Percentiles rank a stretch among this genome's conserved stretches.
These are phyloP conservation scores for Therioaphis trifolii DNA, from an alignment of 2,888 invertebrate species.

Conservation along the genomic window DNA sequence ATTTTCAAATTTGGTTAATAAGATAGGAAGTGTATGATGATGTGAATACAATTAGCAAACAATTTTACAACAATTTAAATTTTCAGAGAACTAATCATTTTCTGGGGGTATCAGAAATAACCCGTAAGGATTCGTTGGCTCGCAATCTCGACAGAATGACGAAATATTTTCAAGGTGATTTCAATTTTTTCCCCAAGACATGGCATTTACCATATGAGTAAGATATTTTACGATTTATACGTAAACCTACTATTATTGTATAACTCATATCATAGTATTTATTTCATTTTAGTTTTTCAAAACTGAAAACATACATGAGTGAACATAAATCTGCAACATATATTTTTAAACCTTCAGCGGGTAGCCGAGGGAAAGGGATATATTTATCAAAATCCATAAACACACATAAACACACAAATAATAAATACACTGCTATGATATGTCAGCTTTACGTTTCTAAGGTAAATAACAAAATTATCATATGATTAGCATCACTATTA, in stretches of 20 bases:
- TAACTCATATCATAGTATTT: too few species aligned
- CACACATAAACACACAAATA: too few species aligned
- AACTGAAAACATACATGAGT: slow-evolving; percentile 13
- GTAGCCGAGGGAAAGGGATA: slow-evolving; percentile 91
- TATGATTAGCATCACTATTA: not conserved
- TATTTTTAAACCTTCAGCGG: slow-evolving; percentile 91
- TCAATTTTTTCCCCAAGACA: slow-evolving; percentile 91
- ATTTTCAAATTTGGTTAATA: too few species aligned
- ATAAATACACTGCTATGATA: too few species aligned
- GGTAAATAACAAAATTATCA: not conserved
- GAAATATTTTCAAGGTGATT: slow-evolving; percentile 87
- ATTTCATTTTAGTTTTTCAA: too few species aligned
- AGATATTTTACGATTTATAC: too few species aligned
- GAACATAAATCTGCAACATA: slow-evolving; percentile 76
- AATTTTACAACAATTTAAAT: too few species aligned
- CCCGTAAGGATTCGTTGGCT: slow-evolving; percentile 88
- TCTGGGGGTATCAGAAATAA: slow-evolving; percentile 89
- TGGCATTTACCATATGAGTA: slow-evolving; percentile 82
- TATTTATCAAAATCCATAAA: too few species aligned
- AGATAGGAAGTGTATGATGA: too few species aligned
- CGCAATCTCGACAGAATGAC: slow-evolving; percentile 91
- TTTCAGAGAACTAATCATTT: slow-evolving; percentile 86
- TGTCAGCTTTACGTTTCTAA: slow-evolving; percentile 75
- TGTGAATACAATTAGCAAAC: too few species aligned
- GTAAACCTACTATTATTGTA: too few species aligned